Conservation (phyloP, 2,113 vertebrate species). For the Formicarius rufipectus region DNA sequence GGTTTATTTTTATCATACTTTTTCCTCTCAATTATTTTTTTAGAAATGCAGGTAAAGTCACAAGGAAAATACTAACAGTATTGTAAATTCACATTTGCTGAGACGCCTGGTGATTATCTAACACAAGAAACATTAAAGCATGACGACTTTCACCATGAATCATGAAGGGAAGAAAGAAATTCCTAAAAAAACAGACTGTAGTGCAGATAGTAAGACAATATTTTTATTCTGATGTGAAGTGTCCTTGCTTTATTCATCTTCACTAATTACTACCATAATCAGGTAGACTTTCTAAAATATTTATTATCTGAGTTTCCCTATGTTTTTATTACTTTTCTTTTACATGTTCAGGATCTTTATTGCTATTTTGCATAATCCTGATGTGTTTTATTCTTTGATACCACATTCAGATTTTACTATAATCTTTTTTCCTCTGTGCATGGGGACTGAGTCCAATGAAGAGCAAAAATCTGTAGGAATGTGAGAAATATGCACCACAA, state of each 20-base stretch:
- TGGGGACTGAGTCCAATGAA: not conserved
- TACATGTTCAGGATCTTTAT: not conserved
- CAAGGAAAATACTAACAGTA: not conserved
- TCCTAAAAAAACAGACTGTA: not conserved
- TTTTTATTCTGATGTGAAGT: not conserved
- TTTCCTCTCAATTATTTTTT: not conserved
- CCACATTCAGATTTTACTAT: not conserved
- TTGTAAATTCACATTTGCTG: not conserved
- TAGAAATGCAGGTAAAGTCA: not conserved
- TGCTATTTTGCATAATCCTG: not conserved
- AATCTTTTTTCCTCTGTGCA: not conserved
- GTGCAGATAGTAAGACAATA: not conserved
- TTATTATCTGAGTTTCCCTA: not conserved
- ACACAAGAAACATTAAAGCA: not conserved
- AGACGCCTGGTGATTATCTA: not conserved
- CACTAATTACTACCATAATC: not conserved
- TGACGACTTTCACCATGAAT: not conserved
- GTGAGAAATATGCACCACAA: not conserved
- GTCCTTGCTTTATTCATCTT: not conserved
- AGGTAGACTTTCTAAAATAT: not conserved
- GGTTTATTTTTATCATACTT: not conserved
- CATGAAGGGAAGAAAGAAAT: not conserved
- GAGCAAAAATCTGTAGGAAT: not conserved
- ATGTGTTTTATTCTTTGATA: not conserved
- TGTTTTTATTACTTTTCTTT: not conserved